Base-by-base conservation (phyloP, 2,888 invertebrate genomes). In the Drosophila melanosoma region DNA sequence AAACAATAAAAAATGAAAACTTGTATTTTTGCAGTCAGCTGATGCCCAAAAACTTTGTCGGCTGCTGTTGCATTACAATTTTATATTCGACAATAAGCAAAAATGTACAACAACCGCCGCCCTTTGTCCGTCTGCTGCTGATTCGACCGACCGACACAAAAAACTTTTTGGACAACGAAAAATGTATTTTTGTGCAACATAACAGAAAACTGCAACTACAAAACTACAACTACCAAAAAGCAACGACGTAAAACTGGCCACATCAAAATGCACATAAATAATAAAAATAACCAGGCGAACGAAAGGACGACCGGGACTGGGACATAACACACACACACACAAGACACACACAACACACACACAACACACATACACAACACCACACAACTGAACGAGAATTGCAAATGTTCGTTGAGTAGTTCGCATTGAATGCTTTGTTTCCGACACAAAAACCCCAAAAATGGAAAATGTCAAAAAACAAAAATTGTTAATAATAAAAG, bases 241-340 rank as follows among this genome's bases (percentile, higher is more conserved):
- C 60, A 57, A 66, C 36, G 57, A 56, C 62, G 48, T 61, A 65
- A 69, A 76, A 80, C 78, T 89, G 76, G 77, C 69, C 88, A 83
- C 90, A 90, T 90, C 85, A 86, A 90, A 86, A 86, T 86, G 85
- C 89, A 86, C 90, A 86, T 86, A 86, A 90, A 86, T 86, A 86
- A 86, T 86, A 86, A 81, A 85, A 88, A 90, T 76, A 86, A 74
- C 74, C 82, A 74, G 60, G 66, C 83, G 56, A 72, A 62, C 64
- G 63, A 26, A 70, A 58, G 49, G 57, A 69, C 61, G 76, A 75
- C 74, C 87, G 80, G 69, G 84, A 79, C 67, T 60, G 59, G 70
- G 45, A 66, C 67, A 67, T 48, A 35, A 35, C 54, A 61, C 57
- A 64, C 67, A 68, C 32, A 69, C 45, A 66, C 32, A 12, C 23